A percentile compares a stretch with the other conserved stretches of the same genome.
phyloP scores from a whole-genome alignment of 1,140 invertebrate genomes.

The Scaptodrosophila lebanonensis region DNA sequence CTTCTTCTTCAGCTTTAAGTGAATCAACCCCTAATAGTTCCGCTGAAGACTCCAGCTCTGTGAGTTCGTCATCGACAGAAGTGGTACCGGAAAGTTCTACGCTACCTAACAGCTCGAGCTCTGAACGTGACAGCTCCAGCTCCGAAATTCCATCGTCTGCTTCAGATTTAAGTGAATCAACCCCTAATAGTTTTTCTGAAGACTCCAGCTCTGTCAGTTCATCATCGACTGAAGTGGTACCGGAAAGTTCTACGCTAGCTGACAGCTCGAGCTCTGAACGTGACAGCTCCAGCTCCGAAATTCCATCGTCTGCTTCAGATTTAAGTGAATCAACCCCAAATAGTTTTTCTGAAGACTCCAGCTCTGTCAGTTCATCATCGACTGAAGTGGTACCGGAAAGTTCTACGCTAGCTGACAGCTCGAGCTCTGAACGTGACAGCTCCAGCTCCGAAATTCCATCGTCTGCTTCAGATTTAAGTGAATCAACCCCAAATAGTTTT shows the following conservation, averaged over 20 bases:
- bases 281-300: not conserved
- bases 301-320: not conserved
- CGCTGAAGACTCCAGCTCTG: too few species aligned
- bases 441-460: not conserved
- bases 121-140: too few species aligned
- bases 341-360: not conserved
- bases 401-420: conserved; percentile 1
- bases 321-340: not conserved
- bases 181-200: not conserved
- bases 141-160: too few species aligned
- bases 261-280: not conserved
- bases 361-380: not conserved
- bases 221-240: not conserved
- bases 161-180: not conserved
- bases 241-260: not conserved
- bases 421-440: not conserved
- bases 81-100: too few species aligned
- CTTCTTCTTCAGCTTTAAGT: too few species aligned
- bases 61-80: too few species aligned
- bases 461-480: not conserved
- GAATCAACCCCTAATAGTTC: too few species aligned
- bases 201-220: not conserved
- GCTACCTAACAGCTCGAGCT: too few species aligned
- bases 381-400: not conserved
- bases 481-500: not conserved